Evolutionary conservation across 2,888 invertebrate genomes (phyloP), one percentile per base, ranked within the genome.

Genomic region (Troides helena): DNA sequence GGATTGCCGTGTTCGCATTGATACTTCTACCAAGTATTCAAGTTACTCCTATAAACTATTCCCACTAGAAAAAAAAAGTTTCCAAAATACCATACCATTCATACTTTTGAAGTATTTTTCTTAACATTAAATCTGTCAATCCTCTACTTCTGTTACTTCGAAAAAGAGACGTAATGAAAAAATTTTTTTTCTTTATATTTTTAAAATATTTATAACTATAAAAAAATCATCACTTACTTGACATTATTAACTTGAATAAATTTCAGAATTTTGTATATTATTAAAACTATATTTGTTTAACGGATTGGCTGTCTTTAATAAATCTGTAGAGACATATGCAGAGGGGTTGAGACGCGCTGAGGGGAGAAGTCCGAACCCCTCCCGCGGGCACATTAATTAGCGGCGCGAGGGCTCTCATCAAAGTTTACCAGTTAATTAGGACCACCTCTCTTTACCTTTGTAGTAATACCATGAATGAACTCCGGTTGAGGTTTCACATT

Each of bases 361-460:
- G 57, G 67, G 69, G 79, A 80, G 79, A 77, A 79, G 87, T 84
- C 87, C 86, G 81, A 84, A 82, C 77, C 73, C 75, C 78, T 84
- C 86, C 85, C 86, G 85, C 87, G 87, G 89, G 88, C 87, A 86
- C 88, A 90, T 92, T 92, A 91, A 92, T 92, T 92, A 92, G 90
- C 87, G 86, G 81, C 81, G 82, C 76, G 78, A 81, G 83, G 82
- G 80, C 82, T 78, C 86, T 89, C 90, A 88, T 91, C 90, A 91
- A 90, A 93, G 92, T 92, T 92, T 91, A 92, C 92, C 92, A 91
- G 91, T 92, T 92, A 92, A 93, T 93, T 93, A 93, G 90, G 87
- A 89, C 83, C 85, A 85, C 82, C 80, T 81, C 84, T 85, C 86
- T 83, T 81, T 82, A 86, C 87, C 89, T 88, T 88, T 87, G 85